phyloP scores from a whole-genome alignment of 2,888 invertebrate genomes.

The Cheilosia vernalis region DNA sequence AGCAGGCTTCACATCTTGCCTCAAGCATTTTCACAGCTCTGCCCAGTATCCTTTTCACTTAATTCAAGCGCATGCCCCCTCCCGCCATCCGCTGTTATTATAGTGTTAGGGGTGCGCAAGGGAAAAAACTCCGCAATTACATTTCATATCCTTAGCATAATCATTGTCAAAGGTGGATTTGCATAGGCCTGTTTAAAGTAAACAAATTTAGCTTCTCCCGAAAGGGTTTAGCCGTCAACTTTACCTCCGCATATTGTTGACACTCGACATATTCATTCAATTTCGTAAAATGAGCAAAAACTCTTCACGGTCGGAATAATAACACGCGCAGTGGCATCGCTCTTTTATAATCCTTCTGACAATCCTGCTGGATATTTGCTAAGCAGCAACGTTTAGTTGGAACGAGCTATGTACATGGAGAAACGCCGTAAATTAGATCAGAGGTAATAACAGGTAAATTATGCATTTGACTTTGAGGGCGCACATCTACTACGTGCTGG shows the following conservation, averaged over 20 bases:
- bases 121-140: conserved; percentile 53
- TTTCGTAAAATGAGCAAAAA: conserved; percentile 60
- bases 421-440: conserved; percentile 31
- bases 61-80: conserved; percentile 34
- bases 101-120: neutral
- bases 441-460: conserved; percentile 59
- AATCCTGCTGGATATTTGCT: conserved; percentile 49
- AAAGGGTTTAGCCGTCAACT: conserved; percentile 60
- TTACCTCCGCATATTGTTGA: conserved; percentile 61
- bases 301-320: conserved; percentile 26
- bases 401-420: conserved; percentile 25
- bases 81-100: conserved; percentile 6
- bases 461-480: conserved; percentile 50
- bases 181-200: conserved; percentile 61
- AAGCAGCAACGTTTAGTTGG: conserved; percentile 47
- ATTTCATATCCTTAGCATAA: conserved; percentile 68
- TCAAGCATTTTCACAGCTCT: conserved; percentile 66
- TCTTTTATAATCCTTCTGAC: conserved; percentile 30
- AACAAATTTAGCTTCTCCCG: conserved; percentile 54
- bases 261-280: conserved; percentile 67
- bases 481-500: neutral
- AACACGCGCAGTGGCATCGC: neutral
- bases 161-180: conserved; percentile 66
- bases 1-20: conserved; percentile 74
- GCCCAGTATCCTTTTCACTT: conserved; percentile 56